These are phyloP conservation scores for Hecatera dysodea DNA, from an alignment of 2,888 invertebrate species.

Conservation along the genomic window DNA sequence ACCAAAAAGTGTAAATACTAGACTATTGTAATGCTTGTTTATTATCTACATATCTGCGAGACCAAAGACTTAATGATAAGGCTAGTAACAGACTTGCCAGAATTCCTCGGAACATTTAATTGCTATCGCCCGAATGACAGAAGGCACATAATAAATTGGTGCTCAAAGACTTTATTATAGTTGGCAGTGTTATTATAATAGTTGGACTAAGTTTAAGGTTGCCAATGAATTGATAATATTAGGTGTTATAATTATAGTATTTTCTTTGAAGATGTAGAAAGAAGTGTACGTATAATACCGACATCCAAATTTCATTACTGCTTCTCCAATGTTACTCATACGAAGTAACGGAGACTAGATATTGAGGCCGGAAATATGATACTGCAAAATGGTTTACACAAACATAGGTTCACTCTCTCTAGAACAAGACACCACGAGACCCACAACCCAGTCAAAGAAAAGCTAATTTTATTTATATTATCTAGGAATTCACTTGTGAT, in stretches of 20 bases:
- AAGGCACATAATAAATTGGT: slow-evolving; percentile 28
- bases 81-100: neutral
- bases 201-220: neutral
- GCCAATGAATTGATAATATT: slow-evolving; percentile 10
- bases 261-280: neutral
- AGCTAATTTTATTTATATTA: slow-evolving; percentile 1
- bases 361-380: neutral
- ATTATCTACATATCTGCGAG: slow-evolving; percentile 16
- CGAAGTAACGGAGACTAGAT: neutral
- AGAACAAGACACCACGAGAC: neutral
- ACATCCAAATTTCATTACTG: no score
- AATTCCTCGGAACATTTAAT: slow-evolving; percentile 24
- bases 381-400: no score
- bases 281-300: neutral
- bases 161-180: slow-evolving; percentile 17
- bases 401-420: neutral
- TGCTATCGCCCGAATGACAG: slow-evolving; percentile 12
- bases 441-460: neutral
- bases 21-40: no score
- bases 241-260: slow-evolving; percentile 6
- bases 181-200: slow-evolving; percentile 19
- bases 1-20: no score
- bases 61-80: slow-evolving; percentile 22
- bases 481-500: neutral
- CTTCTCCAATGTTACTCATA: no score